Evolutionary conservation across 2,113 vertebrate genomes (phyloP).

Genomic region (Osmerus mordax): DNA sequence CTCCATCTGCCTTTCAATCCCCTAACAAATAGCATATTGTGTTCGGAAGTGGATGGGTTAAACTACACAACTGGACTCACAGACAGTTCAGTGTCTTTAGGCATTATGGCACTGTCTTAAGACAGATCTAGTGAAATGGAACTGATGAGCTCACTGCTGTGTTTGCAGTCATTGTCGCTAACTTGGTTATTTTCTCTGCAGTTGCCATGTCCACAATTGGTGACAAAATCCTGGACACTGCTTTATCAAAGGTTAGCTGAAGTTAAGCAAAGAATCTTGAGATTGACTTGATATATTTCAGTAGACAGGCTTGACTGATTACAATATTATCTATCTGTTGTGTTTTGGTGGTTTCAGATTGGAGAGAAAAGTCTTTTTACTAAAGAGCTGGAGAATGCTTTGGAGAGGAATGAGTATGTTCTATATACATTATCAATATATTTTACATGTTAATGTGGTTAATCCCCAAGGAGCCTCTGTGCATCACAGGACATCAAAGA

Average conservation of each 20-base stretch:
- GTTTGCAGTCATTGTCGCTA: neutral
- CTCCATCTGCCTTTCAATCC: slow-evolving; percentile 17
- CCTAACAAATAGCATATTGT: slow-evolving; percentile 41
- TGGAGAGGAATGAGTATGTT: slow-evolving; percentile 94
- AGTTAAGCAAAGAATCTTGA: neutral
- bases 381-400: slow-evolving; percentile 92
- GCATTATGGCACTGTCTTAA: slow-evolving; percentile 6
- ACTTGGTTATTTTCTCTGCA: slow-evolving; percentile 58
- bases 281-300: neutral
- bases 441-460: no score
- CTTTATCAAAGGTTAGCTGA: slow-evolving; percentile 88
- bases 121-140: neutral
- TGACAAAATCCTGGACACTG: slow-evolving; percentile 95
- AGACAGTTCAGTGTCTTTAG: slow-evolving; percentile 22
- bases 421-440: neutral
- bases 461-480: no score
- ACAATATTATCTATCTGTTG: neutral
- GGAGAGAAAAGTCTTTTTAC: slow-evolving; percentile 98
- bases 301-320: no score
- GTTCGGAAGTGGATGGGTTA: slow-evolving; percentile 31
- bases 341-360: slow-evolving; percentile 71
- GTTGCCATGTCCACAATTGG: slow-evolving; percentile 95
- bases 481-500: no score
- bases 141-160: neutral
- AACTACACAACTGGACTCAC: slow-evolving; percentile 32